A percentile compares a stretch with the other conserved stretches of the same genome.
Evolutionary conservation across 64 coral and sea anemone species (phyloP).

Genomic region (Trachythela sp.): DNA sequence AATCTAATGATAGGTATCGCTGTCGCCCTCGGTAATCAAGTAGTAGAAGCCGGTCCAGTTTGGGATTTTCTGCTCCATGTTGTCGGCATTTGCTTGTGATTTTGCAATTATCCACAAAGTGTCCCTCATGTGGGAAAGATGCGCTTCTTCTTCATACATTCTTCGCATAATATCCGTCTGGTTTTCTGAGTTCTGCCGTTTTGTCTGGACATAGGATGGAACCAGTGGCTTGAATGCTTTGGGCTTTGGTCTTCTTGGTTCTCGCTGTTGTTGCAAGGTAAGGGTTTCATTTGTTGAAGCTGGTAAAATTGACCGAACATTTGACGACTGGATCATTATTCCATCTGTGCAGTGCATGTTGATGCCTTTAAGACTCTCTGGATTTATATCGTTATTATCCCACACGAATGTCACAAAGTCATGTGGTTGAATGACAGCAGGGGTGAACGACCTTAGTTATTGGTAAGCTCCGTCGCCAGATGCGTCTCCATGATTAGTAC

Average conservation of each 20-base stretch:
- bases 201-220: not conserved
- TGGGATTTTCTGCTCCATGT: not conserved
- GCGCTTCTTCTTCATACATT: not conserved
- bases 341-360: not conserved
- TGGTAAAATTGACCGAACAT: not conserved
- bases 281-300: not conserved
- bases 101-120: not conserved
- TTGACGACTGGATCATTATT: not conserved
- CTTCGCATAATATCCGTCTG: not conserved
- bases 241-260: not conserved
- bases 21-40: not conserved
- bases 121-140: not conserved
- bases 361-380: not conserved
- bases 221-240: not conserved
- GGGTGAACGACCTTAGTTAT: not conserved
- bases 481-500: not conserved
- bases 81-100: not conserved
- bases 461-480: not conserved
- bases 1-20: not conserved
- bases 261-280: not conserved
- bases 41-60: not conserved
- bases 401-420: not conserved
- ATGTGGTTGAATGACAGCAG: not conserved
- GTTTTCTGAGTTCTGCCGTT: not conserved
- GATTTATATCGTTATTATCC: not conserved